Conservation (phyloP, 2,888 invertebrate species). For the Amiota minor region DNA sequence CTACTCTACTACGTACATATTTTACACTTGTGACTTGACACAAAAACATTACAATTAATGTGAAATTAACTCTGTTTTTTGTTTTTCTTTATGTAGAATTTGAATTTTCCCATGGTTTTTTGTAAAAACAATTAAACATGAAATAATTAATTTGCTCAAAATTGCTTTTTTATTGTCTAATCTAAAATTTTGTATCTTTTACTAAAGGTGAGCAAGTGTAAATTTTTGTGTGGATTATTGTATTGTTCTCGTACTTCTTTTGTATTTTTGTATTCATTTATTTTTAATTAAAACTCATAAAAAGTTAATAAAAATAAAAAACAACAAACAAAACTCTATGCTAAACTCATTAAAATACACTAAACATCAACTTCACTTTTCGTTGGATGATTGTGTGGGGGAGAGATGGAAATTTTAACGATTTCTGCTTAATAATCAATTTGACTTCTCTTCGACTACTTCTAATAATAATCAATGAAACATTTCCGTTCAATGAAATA, state of each 20-base stretch:
- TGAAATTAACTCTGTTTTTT: too few relatives aligned
- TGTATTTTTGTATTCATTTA: background rate
- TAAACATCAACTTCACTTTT: conserved; percentile 24
- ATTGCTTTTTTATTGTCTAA: too few relatives aligned
- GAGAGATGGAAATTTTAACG: conserved; percentile 44
- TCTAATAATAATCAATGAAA: conserved; percentile 44
- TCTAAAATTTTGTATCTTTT: too few relatives aligned
- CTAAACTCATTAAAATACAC: too few relatives aligned
- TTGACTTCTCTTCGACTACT: conserved; percentile 42
- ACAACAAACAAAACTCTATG: background rate
- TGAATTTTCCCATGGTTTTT: too few relatives aligned
- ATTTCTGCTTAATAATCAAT: conserved; percentile 60
- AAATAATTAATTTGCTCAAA: too few relatives aligned
- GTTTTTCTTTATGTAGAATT: too few relatives aligned
- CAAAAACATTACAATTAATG: too few relatives aligned
- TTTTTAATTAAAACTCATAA: background rate
- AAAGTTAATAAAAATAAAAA: background rate
- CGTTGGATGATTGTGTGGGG: conserved; percentile 50
- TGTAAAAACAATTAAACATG: too few relatives aligned
- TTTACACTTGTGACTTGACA: too few relatives aligned
- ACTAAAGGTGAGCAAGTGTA: background rate
- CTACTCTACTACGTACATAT: too few relatives aligned
- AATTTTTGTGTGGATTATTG: background rate
- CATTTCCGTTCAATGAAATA: conserved; percentile 48
- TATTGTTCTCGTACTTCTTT: background rate